Conservation (phyloP, 2,888 invertebrate genomes). For the Clistopyga incitator region DNA sequence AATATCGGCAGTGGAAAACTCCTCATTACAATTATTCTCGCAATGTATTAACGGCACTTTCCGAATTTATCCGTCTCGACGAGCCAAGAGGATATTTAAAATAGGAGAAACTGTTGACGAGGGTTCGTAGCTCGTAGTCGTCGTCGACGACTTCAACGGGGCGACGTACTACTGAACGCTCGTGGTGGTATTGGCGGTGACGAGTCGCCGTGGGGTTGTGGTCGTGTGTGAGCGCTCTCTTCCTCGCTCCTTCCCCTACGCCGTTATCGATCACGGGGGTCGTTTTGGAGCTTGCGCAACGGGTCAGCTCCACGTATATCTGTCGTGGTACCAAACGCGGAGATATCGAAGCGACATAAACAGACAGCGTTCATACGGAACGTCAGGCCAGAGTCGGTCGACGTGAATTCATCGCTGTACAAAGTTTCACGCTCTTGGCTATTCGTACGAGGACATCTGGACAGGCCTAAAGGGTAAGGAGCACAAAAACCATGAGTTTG, state of each 20-base stretch:
- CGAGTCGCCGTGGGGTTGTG: conserved; percentile 37
- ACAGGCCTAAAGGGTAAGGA: neutral
- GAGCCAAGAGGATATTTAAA: conserved; percentile 13
- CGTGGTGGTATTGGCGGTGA: conserved; percentile 47
- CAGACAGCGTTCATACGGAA: conserved; percentile 3
- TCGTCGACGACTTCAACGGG: conserved; percentile 48
- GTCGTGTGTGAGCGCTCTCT: conserved; percentile 37
- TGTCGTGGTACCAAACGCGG: neutral
- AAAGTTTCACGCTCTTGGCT: conserved; percentile 9
- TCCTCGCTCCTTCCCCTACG: conserved; percentile 53
- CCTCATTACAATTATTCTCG: conserved; percentile 76
- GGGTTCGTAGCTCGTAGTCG: conserved; percentile 11
- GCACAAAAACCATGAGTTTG: neutral
- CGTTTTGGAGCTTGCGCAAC: conserved; percentile 68
- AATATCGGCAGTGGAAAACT: conserved; percentile 73
- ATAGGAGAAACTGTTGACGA: conserved; percentile 29
- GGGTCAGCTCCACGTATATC: neutral
- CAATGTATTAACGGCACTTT: neutral
- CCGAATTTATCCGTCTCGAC: neutral
- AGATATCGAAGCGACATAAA: conserved; percentile 18
- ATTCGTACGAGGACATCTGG: conserved; percentile 16
- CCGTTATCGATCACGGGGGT: conserved; percentile 78
- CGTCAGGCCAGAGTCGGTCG: neutral
- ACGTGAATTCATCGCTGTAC: conserved; percentile 2
- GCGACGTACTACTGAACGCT: conserved; percentile 62